Conservation (phyloP, 2,888 invertebrate species). For the Hololepta plana region DNA sequence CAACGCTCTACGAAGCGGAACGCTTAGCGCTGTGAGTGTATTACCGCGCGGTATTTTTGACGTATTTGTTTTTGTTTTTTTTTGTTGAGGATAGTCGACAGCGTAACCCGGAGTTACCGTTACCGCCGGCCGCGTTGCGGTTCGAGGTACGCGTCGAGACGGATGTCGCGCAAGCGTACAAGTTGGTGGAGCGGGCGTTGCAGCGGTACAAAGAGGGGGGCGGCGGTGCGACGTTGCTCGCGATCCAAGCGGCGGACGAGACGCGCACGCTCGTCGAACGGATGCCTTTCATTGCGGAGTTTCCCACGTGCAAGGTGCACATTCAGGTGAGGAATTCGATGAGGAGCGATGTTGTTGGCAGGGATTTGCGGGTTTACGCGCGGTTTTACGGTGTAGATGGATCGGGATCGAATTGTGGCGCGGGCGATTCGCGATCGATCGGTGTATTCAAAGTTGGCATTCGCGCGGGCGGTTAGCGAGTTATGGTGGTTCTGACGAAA, state of each 20-base stretch:
- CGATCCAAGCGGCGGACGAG: conserved; percentile 58
- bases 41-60: no score
- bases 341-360: no score
- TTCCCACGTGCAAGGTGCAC: conserved; percentile 44
- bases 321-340: conserved; percentile 30
- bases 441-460: no score
- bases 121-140: conserved; percentile 50
- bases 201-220: conserved; percentile 73
- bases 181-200: conserved; percentile 58
- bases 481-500: no score
- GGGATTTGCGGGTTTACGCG: no score
- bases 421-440: no score
- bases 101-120: no score
- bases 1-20: conserved; percentile 61
- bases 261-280: conserved; percentile 36
- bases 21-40: conserved; percentile 50
- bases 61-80: no score
- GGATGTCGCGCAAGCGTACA: conserved; percentile 48
- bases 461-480: no score
- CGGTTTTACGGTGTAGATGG: no score
- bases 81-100: no score
- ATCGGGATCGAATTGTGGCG: no score
- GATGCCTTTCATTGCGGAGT: conserved; percentile 54
- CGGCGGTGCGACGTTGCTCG: conserved; percentile 70
- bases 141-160: conserved; percentile 76